phyloP scores from a whole-genome alignment of 2,888 invertebrate species.

The Xanthorhoe designata region DNA sequence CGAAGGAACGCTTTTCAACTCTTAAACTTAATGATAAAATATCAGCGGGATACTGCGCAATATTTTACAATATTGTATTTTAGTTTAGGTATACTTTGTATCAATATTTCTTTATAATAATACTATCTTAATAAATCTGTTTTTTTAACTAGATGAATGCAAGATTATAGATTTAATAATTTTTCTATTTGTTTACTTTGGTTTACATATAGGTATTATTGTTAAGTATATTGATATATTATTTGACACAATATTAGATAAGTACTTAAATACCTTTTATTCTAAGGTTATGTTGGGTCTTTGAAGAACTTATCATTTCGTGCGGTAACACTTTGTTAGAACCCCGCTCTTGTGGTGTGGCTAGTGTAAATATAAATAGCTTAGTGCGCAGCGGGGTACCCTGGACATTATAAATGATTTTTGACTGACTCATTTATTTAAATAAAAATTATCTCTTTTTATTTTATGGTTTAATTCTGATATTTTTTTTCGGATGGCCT shows the following conservation, averaged over 20 bases:
- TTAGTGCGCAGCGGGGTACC: slow-evolving; percentile 57
- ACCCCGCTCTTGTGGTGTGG: slow-evolving; percentile 45
- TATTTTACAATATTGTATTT: slow-evolving; percentile 78
- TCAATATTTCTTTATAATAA: slow-evolving; percentile 28
- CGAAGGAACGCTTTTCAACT: slow-evolving; percentile 68
- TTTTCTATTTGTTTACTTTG: too few species aligned
- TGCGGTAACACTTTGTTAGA: slow-evolving; percentile 17
- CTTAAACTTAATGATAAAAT: slow-evolving; percentile 77
- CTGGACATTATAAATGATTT: slow-evolving; percentile 54
- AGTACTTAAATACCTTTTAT: too few species aligned
- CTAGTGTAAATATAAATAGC: slow-evolving; percentile 49
- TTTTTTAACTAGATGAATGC: slow-evolving; percentile 15
- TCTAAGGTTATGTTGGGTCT: too few species aligned
- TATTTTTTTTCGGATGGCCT: too few species aligned
- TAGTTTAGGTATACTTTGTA: slow-evolving; percentile 56
- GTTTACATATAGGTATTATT: too few species aligned
- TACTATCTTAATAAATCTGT: slow-evolving; percentile 39
- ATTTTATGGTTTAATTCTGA: background rate
- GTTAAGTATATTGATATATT: too few species aligned
- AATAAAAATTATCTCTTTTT: slow-evolving; percentile 11
- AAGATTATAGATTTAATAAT: too few species aligned
- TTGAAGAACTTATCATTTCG: background rate
- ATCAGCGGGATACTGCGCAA: slow-evolving; percentile 77
- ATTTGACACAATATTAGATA: too few species aligned
- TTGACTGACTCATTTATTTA: slow-evolving; percentile 35